A percentile compares a stretch with the other conserved stretches of the same genome.
These are phyloP conservation scores for Oryzias curvinotus DNA, from an alignment of 2,113 vertebrate species.

Conservation along the genomic window DNA sequence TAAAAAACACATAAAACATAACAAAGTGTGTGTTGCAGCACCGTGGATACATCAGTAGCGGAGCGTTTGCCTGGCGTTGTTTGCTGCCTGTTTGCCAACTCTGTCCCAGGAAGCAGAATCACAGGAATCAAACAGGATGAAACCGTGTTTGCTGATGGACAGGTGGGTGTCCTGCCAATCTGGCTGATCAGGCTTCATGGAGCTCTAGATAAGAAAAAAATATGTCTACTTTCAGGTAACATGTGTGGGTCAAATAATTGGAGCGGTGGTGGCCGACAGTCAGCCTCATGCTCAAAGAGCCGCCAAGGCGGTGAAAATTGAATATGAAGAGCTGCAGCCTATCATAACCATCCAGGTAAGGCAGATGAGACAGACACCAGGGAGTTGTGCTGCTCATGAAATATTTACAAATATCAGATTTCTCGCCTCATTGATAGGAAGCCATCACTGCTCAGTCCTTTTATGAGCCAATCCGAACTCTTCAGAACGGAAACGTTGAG, in stretches of 20 bases:
- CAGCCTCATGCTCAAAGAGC: constrained; percentile 89
- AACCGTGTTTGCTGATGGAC: constrained; percentile 82
- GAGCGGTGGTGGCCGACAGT: constrained; percentile 89
- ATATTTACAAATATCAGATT: not conserved
- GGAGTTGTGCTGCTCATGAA: not conserved
- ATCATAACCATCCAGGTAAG: constrained; percentile 90
- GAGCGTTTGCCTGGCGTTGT: constrained; percentile 82
- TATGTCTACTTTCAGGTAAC: constrained; percentile 81
- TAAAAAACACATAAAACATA: not conserved
- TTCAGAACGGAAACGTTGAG: constrained; percentile 86
- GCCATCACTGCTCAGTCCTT: constrained; percentile 91
- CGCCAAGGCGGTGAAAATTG: constrained; percentile 83
- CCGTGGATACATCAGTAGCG: constrained; percentile 81
- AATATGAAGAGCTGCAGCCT: constrained; percentile 87
- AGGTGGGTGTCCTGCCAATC: constrained; percentile 55
- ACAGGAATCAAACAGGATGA: constrained; percentile 83
- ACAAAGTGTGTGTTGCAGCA: constrained; percentile 71
- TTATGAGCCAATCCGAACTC: constrained; percentile 77
- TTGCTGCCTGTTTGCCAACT: constrained; percentile 82
- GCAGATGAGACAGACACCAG: not conserved
- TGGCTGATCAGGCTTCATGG: not conserved
- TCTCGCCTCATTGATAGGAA: constrained; percentile 78
- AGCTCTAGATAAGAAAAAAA: not conserved
- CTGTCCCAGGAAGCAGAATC: constrained; percentile 86
- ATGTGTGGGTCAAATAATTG: constrained; percentile 92